A percentile compares a stretch with the other conserved stretches of the same genome.
phyloP scores from a whole-genome alignment of 2,888 invertebrate species.

The Chymomyza amoena region DNA sequence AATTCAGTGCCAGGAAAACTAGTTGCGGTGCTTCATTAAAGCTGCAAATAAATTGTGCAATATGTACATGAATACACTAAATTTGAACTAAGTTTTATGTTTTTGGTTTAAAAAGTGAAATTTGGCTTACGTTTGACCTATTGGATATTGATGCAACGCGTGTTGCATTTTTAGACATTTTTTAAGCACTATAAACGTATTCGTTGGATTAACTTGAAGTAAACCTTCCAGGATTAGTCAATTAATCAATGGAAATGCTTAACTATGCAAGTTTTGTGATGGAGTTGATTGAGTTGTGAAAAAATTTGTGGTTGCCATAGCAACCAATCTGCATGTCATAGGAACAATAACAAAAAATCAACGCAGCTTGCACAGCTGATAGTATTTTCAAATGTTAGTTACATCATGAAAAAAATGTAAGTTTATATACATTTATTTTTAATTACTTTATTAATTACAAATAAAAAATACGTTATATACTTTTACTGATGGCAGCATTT shows the following conservation, averaged over 20 bases:
- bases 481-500: too few relatives aligned
- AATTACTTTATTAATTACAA: too few relatives aligned
- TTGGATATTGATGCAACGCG: conserved; percentile 25
- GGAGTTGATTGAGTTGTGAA: conserved; percentile 46
- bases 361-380: too few relatives aligned
- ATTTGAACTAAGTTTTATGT: too few relatives aligned
- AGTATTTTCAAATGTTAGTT: too few relatives aligned
- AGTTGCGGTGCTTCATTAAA: neutral
- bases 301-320: conserved; percentile 41
- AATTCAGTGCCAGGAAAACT: neutral
- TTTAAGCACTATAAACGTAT: neutral
- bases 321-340: conserved; percentile 41
- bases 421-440: too few relatives aligned
- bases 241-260: conserved; percentile 55
- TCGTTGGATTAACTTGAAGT: conserved; percentile 5
- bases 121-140: conserved; percentile 43
- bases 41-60: neutral
- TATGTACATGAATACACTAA: too few relatives aligned
- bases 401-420: too few relatives aligned
- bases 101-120: too few relatives aligned
- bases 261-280: conserved; percentile 13
- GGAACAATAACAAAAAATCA: too few relatives aligned
- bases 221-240: conserved; percentile 20
- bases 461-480: too few relatives aligned
- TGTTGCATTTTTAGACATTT: conserved; percentile 24